Base-by-base conservation (phyloP, 2,888 invertebrate species). In the Lamellibrachia satsuma region DNA sequence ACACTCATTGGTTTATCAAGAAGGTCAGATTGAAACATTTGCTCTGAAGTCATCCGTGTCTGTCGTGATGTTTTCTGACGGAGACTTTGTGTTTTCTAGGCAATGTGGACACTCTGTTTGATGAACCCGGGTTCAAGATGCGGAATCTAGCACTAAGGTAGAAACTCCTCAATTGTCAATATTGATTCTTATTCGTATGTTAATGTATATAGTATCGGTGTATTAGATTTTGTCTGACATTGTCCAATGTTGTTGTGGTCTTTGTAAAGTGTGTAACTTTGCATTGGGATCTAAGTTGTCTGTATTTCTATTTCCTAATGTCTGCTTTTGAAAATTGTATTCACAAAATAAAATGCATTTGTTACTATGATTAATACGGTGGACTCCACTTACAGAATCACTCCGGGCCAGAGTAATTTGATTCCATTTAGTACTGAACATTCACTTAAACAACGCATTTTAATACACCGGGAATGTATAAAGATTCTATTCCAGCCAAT, bases 71-170 rank as follows among this genome's bases (percentile, higher is more conserved):
- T 52, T 52, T 91, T 57, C 90, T 92, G 57, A 93, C 92, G 51
- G 60, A n/a, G 75, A 75, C 22, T 39, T 39, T 39, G 22, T 75
- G 22, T 22, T 94, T 96, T 96, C 60, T 95, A 98, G 98, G 98
- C 93, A 99, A 99, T 97, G 99, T 99, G 96, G 99, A 99, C 97
- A 99, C 99, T 0, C 98, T 98, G 95, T 98, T 98, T 94, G 98
- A 98, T 95, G 98, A 97, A 92, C 97, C 98, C 0, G 97, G 97
- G 93, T 98, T 98, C 91, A 97, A 98, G 15, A 99, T 99, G 0
- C 98, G 99, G 94, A 99, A 99, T 96, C 99, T 99, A 6, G 98
- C 98, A 0, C 97, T 99, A 60, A 96, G 97, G 96, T 96, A 90
- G 7, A 55, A 9, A 55, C 55, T 55, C 9, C 55, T 55, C 9